Evolutionary conservation across 2,113 vertebrate species (phyloP), one percentile per base, ranked within the genome.

Genomic region (Mustelus asterias): DNA sequence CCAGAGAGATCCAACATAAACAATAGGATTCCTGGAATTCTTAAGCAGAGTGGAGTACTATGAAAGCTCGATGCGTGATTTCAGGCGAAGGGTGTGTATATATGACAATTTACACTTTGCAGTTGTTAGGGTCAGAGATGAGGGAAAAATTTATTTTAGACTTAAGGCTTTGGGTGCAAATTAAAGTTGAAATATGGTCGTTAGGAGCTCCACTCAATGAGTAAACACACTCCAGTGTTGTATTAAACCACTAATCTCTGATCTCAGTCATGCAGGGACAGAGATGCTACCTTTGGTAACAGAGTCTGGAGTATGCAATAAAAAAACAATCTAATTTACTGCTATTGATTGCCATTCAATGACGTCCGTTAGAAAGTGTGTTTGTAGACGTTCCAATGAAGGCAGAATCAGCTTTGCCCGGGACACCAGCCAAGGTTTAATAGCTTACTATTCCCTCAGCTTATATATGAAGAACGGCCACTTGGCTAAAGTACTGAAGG

Each of bases 1-100:
- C 89, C 89, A 65, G 89, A 67, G n/a, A 93, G 89, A 41, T 93
- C 29, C n/a, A 93, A 93, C 63, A 93, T 93, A 93, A 93, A 93
- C 89, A 93, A 58, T 67, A 37, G 89, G 89, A 93, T 93, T 93
- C 89, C 60, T 93, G 60, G 60, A 93, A 93, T 93, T 93, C 60
- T 93, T 93, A 37, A 93, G 16, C 89, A 93, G 89, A 93, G 60
- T 93, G 33, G 89, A 65, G 33, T 5, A 44, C 33, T 93, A 60
- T 41, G 89, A 93, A 65, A 93, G 89, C 89, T 65, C 37, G 89
- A 58, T 93, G 60, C 60, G 37, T 10, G 18, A 93, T 93, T 37
- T 9, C 63, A 22, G 60, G 60, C 16, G n/a, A 65, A 93, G n/a
- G 58, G 18, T 9, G 60, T 67, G 16, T 65, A 93, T 93, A 65